Base-by-base conservation (phyloP, 2,113 vertebrate species). In the Rallus limicola region DNA sequence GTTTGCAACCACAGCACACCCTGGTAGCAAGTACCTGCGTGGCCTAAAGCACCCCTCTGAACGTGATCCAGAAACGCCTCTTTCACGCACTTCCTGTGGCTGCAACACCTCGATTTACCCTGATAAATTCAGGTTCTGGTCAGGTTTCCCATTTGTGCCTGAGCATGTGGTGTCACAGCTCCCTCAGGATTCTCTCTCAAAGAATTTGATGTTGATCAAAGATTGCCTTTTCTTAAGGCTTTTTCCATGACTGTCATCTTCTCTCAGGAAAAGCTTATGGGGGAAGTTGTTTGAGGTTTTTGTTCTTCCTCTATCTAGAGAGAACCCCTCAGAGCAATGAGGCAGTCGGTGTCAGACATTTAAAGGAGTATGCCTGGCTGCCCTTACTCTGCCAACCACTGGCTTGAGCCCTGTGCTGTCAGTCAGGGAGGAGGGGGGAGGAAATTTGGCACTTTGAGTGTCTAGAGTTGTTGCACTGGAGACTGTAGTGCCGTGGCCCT, bases 401-500 rank as follows among this genome's bases (percentile, higher is more conserved):
- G 31, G 16, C 24, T 75, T 6, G 1, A 74, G 29, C 40, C 25
- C n/a, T 80, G 18, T 29, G 20, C 46, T 59, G 14, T 46, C 44
- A 44, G 44, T 44, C 44, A 44, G 44, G 44, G 44, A 44, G 44
- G 44, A 44, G 17, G 16, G 17, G 44, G 18, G 44, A 44, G 44
- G 18, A 79, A 82, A 53, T 64, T 25, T 58, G 59, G 26, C 29
- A 42, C 58, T 83, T 55, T 0, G 4, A 78, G 42, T 60, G 56
- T 29, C 53, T 76, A 10, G 44, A 71, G n/a, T 28, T 65, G 40
- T 34, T 58, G 38, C 59, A 72, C 67, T 90, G 63, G 62, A 72
- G 85, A 69, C 20, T 15, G 69, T n/a, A 79, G 21, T 16, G 44
- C 28, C 0, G 0, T 29, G 5, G 62, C 36, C 44, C 19, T 80